Evolutionary conservation across 1,140 invertebrate genomes (phyloP).

Genomic region (Cepaea nemoralis): DNA sequence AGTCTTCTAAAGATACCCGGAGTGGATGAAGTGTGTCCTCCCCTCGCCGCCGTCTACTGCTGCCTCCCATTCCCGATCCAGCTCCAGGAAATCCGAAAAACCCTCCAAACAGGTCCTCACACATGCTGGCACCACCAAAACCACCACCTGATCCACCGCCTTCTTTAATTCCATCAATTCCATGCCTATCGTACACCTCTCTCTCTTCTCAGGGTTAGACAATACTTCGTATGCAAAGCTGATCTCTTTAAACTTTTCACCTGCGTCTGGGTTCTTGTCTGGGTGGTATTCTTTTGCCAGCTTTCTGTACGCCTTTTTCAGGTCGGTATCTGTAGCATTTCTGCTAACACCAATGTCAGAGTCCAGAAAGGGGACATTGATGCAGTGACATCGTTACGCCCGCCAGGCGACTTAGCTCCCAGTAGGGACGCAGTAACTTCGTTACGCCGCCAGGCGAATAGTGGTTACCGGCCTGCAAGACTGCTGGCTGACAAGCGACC

Average conservation of each 20-base stretch:
- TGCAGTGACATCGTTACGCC: too few species aligned
- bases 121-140: conserved; percentile 63
- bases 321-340: conserved; percentile 83
- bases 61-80: conserved; percentile 49
- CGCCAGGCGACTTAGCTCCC: too few species aligned
- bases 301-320: conserved; percentile 82
- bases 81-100: conserved; percentile 66
- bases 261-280: conserved; percentile 99
- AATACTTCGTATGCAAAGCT: conserved; percentile 98
- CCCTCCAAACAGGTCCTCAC: conserved; percentile 70
- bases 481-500: too few species aligned
- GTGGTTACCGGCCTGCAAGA: too few species aligned
- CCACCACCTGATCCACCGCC: conserved; percentile 76
- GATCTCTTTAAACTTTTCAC: conserved; percentile 93
- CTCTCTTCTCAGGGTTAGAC: conserved; percentile 94
- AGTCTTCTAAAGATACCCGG: conserved; percentile 92
- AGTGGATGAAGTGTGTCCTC: conserved; percentile 82
- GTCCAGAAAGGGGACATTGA: too few species aligned
- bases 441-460: too few species aligned
- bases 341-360: too few species aligned
- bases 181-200: conserved; percentile 95
- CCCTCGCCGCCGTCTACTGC: conserved; percentile 74
- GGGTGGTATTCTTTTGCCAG: conserved; percentile 97
- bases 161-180: conserved; percentile 97
- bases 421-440: too few species aligned